Evolutionary conservation across 2,888 invertebrate genomes (phyloP).

Genomic region (Cheilosia vulpina): DNA sequence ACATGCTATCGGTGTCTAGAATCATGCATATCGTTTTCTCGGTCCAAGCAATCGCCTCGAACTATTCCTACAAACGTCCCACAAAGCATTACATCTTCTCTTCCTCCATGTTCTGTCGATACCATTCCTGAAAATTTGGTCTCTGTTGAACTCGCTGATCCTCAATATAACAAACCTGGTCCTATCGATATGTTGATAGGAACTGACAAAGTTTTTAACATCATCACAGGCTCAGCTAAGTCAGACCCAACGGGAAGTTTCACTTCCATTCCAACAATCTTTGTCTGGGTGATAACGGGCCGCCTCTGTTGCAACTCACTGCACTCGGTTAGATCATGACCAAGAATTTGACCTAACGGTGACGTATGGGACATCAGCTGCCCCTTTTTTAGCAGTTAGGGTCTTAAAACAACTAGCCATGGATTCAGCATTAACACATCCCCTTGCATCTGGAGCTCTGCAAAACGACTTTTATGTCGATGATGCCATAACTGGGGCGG

Average conservation of each 20-base stretch:
- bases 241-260: background rate
- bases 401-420: constrained; percentile 66
- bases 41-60: background rate
- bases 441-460: constrained; percentile 54
- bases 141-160: constrained; percentile 17
- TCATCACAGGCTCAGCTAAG: background rate
- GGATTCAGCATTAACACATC: constrained; percentile 50
- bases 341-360: constrained; percentile 32
- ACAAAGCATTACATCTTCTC: no score
- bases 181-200: background rate
- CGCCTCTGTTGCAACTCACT: background rate
- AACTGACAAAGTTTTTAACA: background rate
- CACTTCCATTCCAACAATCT: constrained; percentile 1
- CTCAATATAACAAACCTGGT: constrained; percentile 5
- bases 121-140: no score
- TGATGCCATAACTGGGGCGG: constrained; percentile 67
- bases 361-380: constrained; percentile 61
- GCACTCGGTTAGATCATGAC: background rate
- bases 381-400: constrained; percentile 63
- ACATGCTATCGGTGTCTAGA: constrained; percentile 39
- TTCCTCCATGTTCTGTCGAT: no score
- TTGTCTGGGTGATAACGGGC: constrained; percentile 21
- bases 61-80: background rate
- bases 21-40: constrained; percentile 6
- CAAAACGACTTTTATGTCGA: constrained; percentile 76